A percentile compares a stretch with the other conserved stretches of the same genome.
phyloP scores from a whole-genome alignment of 2,888 invertebrate species.

The Silvanus unidentatus region DNA sequence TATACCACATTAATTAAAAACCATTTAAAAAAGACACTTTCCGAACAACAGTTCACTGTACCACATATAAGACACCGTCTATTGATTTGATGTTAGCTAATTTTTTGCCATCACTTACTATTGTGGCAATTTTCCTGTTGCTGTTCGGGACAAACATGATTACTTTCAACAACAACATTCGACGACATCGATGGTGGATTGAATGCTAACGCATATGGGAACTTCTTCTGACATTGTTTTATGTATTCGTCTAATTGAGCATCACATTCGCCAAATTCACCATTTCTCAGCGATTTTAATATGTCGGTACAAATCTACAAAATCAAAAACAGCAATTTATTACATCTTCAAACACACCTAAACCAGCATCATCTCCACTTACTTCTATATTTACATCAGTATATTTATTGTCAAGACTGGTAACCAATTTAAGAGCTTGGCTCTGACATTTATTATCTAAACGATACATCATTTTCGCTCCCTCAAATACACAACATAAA shows the following conservation, averaged over 20 bases:
- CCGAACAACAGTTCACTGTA: constrained; percentile 20
- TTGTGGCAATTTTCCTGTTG: constrained; percentile 37
- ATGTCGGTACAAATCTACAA: constrained; percentile 75
- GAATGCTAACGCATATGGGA: constrained; percentile 77
- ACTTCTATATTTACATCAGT: constrained; percentile 52
- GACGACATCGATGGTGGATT: constrained; percentile 38
- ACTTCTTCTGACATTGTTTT: constrained; percentile 64
- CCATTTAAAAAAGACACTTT: constrained; percentile 20
- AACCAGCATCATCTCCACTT: constrained; percentile 23
- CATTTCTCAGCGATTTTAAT: constrained; percentile 68
- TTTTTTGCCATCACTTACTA: constrained; percentile 38
- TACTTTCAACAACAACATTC: constrained; percentile 24
- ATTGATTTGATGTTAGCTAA: background rate
- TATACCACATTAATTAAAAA: constrained; percentile 16
- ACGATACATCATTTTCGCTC: constrained; percentile 72
- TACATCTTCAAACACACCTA: background rate
- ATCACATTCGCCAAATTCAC: constrained; percentile 74
- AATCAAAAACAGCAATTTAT: constrained; percentile 6
- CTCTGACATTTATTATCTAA: constrained; percentile 63
- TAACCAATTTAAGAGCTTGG: constrained; percentile 58
- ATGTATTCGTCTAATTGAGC: constrained; percentile 63
- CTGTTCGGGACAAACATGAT: constrained; percentile 31
- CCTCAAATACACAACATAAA: constrained; percentile 75
- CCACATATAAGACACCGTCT: constrained; percentile 24
- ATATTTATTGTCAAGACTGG: constrained; percentile 50